These are phyloP conservation scores for Drosophila fungiperda DNA, from an alignment of 2,888 invertebrate species.

Conservation along the genomic window DNA sequence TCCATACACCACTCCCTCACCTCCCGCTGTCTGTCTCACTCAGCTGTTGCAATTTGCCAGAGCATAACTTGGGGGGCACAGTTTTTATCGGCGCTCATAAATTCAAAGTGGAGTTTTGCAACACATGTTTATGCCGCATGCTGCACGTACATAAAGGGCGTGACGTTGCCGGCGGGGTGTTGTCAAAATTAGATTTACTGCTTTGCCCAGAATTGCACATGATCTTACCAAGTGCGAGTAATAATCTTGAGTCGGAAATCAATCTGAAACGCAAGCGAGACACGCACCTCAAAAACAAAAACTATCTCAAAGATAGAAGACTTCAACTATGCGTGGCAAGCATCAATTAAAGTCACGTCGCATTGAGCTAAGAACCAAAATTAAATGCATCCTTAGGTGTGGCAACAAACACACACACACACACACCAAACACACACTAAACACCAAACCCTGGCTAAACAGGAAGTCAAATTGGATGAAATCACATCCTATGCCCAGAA, in stretches of 20 bases:
- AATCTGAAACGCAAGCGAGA: conserved; percentile 4
- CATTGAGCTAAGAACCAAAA: conserved; percentile 25
- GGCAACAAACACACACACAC: conserved; percentile 10
- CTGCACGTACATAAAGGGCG: neutral
- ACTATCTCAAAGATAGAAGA: conserved; percentile 33
- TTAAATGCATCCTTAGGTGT: conserved; percentile 67
- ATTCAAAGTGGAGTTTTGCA: conserved; percentile 49
- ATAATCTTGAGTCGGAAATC: conserved; percentile 9
- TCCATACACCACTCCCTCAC: neutral
- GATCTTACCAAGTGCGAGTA: conserved; percentile 16
- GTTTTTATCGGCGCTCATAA: conserved; percentile 59
- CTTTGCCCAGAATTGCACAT: conserved; percentile 56
- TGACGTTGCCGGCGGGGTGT: neutral
- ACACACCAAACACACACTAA: conserved; percentile 9
- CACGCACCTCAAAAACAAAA: conserved; percentile 1
- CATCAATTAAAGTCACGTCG: conserved; percentile 25
- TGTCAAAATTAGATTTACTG: conserved; percentile 27
- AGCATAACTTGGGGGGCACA: conserved; percentile 70
- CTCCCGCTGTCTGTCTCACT: conserved; percentile 1
- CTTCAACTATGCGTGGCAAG: conserved; percentile 28
- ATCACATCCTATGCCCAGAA: conserved; percentile 63
- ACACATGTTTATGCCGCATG: conserved; percentile 51
- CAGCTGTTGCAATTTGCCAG: conserved; percentile 38
- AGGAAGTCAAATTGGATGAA: conserved; percentile 71
- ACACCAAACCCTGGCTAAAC: conserved; percentile 28